Percentiles rank a stretch among this genome's conserved stretches.
phyloP scores from a whole-genome alignment of 1,140 invertebrate genomes.

The Linepithema humile region DNA sequence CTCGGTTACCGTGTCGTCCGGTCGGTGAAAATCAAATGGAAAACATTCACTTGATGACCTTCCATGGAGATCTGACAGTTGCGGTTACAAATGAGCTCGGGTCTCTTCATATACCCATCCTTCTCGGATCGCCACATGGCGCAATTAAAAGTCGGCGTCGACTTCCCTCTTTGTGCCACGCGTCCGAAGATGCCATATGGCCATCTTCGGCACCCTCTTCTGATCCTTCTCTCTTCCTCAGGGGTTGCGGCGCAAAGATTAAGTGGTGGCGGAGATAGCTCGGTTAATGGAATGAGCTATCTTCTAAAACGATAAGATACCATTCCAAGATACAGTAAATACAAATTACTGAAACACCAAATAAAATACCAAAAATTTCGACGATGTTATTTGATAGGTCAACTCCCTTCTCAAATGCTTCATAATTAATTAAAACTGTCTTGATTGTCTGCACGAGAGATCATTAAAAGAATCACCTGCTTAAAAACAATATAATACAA shows the following conservation, averaged over 20 bases:
- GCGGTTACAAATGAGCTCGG: conserved; percentile 72
- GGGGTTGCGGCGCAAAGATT: conserved; percentile 59
- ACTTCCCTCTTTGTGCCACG: conserved; percentile 78
- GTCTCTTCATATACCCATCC: conserved; percentile 46
- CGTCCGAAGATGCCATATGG: conserved; percentile 78
- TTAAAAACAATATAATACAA: background rate
- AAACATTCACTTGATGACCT: conserved; percentile 27
- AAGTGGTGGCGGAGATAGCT: conserved; percentile 58
- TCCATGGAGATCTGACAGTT: conserved; percentile 74
- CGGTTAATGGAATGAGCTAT: background rate
- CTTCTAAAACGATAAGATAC: conserved; percentile 16
- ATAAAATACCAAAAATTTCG: background rate
- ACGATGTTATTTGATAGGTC: background rate
- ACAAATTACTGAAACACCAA: background rate
- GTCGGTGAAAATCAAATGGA: conserved; percentile 64
- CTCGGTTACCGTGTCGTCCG: conserved; percentile 56
- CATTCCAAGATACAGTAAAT: background rate
- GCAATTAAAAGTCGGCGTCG: conserved; percentile 81
- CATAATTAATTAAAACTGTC: no score
- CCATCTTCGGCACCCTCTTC: conserved; percentile 69
- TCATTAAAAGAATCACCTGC: background rate
- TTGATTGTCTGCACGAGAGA: background rate
- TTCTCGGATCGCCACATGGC: conserved; percentile 77
- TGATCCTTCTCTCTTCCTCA: conserved; percentile 19
- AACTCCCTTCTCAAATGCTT: background rate